Conservation (phyloP, 2,888 invertebrate genomes). For the Lithodes maja region DNA sequence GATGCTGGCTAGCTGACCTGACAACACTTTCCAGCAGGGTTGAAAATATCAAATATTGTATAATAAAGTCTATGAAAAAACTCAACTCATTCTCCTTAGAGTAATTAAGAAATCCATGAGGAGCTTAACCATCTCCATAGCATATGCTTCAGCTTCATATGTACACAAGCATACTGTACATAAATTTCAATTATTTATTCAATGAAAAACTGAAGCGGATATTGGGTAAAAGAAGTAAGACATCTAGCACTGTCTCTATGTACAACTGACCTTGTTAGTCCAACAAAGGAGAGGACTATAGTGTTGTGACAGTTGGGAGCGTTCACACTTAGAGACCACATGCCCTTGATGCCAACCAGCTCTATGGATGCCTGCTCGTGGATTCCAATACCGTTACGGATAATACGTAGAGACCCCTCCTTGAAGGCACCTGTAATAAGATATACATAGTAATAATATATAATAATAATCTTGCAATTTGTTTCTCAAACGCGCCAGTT, state of each 20-base stretch:
- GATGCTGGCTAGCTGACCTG: no score
- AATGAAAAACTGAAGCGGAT: no score
- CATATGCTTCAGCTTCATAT: neutral
- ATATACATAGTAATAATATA: neutral
- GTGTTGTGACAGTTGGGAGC: conserved; percentile 84
- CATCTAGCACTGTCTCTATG: neutral
- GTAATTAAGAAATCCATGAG: no score
- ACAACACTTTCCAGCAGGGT: no score
- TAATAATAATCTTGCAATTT: no score
- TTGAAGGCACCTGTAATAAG: conserved; percentile 85
- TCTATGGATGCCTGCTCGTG: conserved; percentile 98
- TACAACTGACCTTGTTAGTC: conserved; percentile 84
- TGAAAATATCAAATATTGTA: neutral
- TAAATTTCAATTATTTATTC: neutral
- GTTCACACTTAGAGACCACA: conserved; percentile 94
- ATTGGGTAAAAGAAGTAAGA: no score
- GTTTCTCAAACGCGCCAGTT: no score
- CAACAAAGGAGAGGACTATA: conserved; percentile 95
- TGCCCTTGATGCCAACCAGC: conserved; percentile 96
- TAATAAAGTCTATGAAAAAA: neutral
- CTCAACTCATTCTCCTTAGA: no score
- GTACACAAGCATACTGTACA: conserved; percentile 5
- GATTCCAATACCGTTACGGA: conserved; percentile 98
- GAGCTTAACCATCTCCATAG: no score
- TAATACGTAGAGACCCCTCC: conserved; percentile 97